These are phyloP conservation scores for Lissocephala sabroskyi DNA, from an alignment of 2,888 invertebrate species.

Conservation along the genomic window DNA sequence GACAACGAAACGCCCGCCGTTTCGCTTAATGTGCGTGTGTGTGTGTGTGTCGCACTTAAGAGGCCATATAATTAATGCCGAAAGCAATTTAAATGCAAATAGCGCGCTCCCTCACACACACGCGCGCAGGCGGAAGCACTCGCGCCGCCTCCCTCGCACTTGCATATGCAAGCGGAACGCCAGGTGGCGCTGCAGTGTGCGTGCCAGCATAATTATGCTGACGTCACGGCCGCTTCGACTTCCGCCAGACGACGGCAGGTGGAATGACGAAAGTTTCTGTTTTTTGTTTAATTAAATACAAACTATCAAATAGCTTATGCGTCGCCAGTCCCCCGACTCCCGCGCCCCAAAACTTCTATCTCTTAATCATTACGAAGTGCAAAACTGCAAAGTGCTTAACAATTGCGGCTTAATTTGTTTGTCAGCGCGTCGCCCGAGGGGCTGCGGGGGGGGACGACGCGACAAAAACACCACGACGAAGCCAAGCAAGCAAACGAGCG, in stretches of 20 bases:
- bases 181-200: too few relatives aligned
- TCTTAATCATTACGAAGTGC: background rate
- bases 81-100: constrained; percentile 32
- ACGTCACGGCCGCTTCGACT: constrained; percentile 1
- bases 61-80: constrained; percentile 22
- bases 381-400: constrained; percentile 24
- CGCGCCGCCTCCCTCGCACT: constrained; percentile 7
- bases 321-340: too few relatives aligned
- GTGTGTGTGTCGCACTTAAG: constrained; percentile 12
- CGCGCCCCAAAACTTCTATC: too few relatives aligned
- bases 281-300: too few relatives aligned
- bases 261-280: too few relatives aligned
- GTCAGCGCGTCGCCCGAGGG: constrained; percentile 18
- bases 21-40: constrained; percentile 3
- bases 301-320: too few relatives aligned
- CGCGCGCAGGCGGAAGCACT: constrained; percentile 20
- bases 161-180: too few relatives aligned
- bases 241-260: too few relatives aligned
- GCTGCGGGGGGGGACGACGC: too few relatives aligned
- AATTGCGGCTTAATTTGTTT: constrained; percentile 45
- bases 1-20: constrained; percentile 15
- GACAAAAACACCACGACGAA: background rate
- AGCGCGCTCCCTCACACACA: constrained; percentile 7
- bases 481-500: background rate
- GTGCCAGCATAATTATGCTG: too few relatives aligned